Evolutionary conservation across 2,113 vertebrate species (phyloP).

Genomic region (Andinoacara biseriatus): DNA sequence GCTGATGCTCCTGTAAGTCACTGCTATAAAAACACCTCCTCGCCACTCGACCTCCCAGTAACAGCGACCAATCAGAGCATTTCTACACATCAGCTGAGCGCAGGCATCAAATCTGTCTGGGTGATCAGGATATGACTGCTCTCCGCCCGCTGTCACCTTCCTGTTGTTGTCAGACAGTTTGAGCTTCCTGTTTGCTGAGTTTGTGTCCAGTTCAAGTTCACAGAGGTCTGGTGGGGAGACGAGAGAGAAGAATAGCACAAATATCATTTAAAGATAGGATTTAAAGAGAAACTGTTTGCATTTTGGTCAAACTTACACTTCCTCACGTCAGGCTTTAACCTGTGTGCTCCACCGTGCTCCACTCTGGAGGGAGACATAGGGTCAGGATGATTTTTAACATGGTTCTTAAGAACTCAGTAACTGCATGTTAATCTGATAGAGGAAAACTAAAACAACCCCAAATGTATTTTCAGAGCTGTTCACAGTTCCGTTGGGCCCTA

Average conservation of each 20-base stretch:
- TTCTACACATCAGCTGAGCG: constrained; percentile 19
- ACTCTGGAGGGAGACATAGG: constrained; percentile 10
- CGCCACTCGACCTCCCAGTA: constrained; percentile 14
- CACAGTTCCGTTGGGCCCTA: no score
- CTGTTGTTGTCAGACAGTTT: background rate
- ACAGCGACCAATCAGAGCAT: background rate
- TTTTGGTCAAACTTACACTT: constrained; percentile 23
- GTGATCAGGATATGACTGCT: background rate
- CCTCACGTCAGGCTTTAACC: constrained; percentile 12
- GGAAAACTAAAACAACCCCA: no score
- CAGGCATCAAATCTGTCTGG: background rate
- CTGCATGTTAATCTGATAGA: no score
- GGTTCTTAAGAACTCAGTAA: no score
- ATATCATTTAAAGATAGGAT: background rate
- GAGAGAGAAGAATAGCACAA: background rate
- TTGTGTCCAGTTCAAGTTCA: constrained; percentile 13
- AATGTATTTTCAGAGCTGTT: no score
- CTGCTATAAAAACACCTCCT: background rate
- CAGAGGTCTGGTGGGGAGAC: constrained; percentile 2
- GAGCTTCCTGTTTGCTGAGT: constrained; percentile 16
- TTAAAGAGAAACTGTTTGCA: background rate
- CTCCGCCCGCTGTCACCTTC: background rate
- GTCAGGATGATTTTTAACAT: background rate
- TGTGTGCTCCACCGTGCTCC: constrained; percentile 8
- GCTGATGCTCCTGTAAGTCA: background rate